These are phyloP conservation scores for Diarsia dahlii DNA, from an alignment of 2,888 invertebrate species.

Conservation along the genomic window DNA sequence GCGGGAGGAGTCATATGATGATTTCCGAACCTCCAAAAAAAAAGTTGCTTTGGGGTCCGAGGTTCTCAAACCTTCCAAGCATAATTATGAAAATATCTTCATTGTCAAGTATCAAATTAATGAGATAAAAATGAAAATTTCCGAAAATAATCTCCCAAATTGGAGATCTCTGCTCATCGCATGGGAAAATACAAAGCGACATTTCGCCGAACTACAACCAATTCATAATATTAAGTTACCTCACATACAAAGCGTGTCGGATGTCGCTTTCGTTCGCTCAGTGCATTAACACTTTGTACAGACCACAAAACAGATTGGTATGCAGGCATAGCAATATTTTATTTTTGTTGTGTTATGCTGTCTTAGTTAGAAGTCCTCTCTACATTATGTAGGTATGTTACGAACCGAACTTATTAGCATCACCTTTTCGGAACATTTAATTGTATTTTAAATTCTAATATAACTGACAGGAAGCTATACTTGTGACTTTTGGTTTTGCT, in stretches of 20 bases:
- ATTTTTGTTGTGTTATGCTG: background rate
- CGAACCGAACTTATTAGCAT: too few relatives aligned
- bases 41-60: too few relatives aligned
- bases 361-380: too few relatives aligned
- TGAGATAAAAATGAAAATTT: background rate
- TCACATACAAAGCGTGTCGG: constrained; percentile 66
- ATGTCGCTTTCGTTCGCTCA: constrained; percentile 71
- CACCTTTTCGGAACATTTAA: too few relatives aligned
- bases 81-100: too few relatives aligned
- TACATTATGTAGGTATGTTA: too few relatives aligned
- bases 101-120: background rate
- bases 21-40: background rate
- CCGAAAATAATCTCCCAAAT: background rate
- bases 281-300: constrained; percentile 28
- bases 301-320: constrained; percentile 13
- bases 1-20: background rate
- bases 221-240: constrained; percentile 52
- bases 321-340: background rate
- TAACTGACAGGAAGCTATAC: too few relatives aligned
- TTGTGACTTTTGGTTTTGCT: too few relatives aligned
- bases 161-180: background rate
- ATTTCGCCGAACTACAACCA: constrained; percentile 17
- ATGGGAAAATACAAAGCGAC: background rate
- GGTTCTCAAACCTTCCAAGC: too few relatives aligned
- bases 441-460: too few relatives aligned